Conservation (phyloP, 1,140 invertebrate genomes). For the Olivierus martensii region DNA sequence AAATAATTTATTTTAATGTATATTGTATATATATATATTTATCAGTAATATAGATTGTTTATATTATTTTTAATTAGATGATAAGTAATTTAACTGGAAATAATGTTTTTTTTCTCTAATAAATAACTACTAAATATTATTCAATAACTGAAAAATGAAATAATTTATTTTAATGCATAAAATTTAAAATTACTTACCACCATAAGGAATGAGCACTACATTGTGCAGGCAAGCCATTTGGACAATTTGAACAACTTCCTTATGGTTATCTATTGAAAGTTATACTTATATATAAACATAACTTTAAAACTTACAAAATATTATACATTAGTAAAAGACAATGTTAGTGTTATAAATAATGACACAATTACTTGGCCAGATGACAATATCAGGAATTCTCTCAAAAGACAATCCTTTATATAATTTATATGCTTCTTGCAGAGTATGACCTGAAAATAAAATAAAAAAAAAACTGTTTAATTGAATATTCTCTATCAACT, state of each 20-base stretch:
- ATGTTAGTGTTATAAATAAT: not conserved
- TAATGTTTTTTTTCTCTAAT: too few species aligned
- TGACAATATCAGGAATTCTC: conserved; percentile 81
- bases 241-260: conserved; percentile 68
- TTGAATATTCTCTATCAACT: too few species aligned
- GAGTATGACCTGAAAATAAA: conserved; percentile 51
- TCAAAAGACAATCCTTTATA: conserved; percentile 47
- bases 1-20: too few species aligned
- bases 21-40: too few species aligned
- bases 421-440: conserved; percentile 74
- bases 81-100: too few species aligned
- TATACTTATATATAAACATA: conserved; percentile 1
- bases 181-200: conserved; percentile 38
- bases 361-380: conserved; percentile 60
- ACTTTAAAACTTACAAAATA: not conserved
- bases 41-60: too few species aligned
- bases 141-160: too few species aligned
- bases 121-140: too few species aligned
- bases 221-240: conserved; percentile 54
- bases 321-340: too few species aligned
- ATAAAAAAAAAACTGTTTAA: too few species aligned
- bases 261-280: conserved; percentile 43
- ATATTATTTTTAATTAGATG: too few species aligned
- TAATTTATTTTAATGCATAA: too few species aligned
- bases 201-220: conserved; percentile 86